Conservation (phyloP, 92 coral and sea anemone genomes). For the Epizoanthus scotinus region DNA sequence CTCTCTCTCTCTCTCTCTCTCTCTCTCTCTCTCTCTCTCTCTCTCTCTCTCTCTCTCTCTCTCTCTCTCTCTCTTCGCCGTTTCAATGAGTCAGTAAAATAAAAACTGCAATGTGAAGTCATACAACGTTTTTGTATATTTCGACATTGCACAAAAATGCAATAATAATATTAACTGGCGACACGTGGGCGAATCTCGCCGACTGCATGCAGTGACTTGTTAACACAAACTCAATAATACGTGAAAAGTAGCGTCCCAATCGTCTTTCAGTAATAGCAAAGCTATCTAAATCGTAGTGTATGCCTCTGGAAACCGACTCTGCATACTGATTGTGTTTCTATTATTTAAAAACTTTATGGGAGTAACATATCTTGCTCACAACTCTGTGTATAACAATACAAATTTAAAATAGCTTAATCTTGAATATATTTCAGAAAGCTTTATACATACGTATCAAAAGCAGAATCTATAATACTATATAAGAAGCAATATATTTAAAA, state of each 20-base stretch:
- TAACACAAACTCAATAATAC: neutral
- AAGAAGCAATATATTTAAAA: neutral
- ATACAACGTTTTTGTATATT: neutral
- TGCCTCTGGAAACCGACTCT: too few species aligned
- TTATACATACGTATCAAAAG: neutral
- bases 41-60: too few species aligned
- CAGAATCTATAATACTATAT: too few species aligned
- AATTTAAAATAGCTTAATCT: neutral
- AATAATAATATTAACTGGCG: neutral
- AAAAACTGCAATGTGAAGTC: too few species aligned
- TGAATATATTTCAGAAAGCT: too few species aligned
- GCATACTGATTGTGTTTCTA: too few species aligned
- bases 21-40: too few species aligned
- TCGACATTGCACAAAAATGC: neutral
- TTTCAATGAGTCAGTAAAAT: neutral
- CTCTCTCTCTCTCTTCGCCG: neutral
- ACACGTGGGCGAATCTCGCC: neutral
- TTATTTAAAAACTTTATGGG: too few species aligned
- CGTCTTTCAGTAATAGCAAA: too few species aligned
- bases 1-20: too few species aligned
- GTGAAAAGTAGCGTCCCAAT: neutral
- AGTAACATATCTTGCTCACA: too few species aligned
- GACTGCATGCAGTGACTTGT: neutral
- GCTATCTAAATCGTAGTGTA: too few species aligned
- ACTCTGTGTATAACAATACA: neutral